Conservation (phyloP, 2,797 vertebrate species). For the Tenualosa ilisha region DNA sequence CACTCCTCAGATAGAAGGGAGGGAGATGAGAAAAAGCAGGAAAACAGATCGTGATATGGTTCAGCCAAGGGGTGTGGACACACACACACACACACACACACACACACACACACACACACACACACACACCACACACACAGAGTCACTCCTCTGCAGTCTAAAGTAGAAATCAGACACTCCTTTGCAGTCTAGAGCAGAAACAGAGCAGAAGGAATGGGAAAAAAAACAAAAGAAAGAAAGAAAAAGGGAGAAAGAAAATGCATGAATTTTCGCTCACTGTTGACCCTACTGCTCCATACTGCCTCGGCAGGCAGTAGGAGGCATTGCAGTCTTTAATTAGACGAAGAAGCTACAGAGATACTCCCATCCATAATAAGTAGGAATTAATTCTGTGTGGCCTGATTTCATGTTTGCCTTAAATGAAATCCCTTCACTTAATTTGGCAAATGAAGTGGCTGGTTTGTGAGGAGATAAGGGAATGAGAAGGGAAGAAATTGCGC, state of each 20-base stretch:
- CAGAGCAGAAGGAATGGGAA: neutral
- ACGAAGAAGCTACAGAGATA: neutral
- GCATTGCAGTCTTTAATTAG: neutral
- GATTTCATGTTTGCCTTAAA: conserved; percentile 18
- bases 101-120: too few species aligned
- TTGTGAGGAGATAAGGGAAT: neutral
- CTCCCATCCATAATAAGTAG: conserved; percentile 9
- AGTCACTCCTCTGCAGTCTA: neutral
- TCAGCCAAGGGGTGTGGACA: conserved; percentile 13
- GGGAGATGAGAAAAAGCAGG: neutral
- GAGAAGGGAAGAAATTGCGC: neutral
- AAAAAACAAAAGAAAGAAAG: neutral
- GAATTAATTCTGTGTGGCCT: conserved; percentile 21
- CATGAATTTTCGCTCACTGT: neutral
- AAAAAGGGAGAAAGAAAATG: neutral
- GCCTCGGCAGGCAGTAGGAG: neutral
- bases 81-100: too few species aligned
- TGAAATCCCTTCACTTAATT: conserved; percentile 16
- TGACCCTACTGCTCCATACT: neutral
- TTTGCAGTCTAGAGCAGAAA: neutral
- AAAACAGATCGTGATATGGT: neutral
- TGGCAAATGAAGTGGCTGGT: neutral
- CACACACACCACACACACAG: too few species aligned
- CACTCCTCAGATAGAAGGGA: neutral
- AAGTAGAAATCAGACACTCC: too few species aligned